A percentile compares a stretch with the other conserved stretches of the same genome.
phyloP scores from a whole-genome alignment of 2,888 invertebrate species.

The Orthosia gothica region DNA sequence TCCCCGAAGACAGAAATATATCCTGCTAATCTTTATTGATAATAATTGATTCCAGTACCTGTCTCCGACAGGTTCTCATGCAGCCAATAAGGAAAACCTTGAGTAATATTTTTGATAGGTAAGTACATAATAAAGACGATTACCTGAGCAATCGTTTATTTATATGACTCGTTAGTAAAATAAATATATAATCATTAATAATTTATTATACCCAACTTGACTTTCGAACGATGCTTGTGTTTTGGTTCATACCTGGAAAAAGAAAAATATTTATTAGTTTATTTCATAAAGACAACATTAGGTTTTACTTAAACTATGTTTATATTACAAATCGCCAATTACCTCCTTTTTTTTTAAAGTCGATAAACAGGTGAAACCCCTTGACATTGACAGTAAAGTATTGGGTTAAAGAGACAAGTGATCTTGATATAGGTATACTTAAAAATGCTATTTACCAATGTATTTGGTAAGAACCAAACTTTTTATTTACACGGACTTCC shows the following conservation, averaged over 20 bases:
- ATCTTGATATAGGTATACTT: not conserved
- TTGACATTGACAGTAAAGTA: no score
- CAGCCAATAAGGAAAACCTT: conserved; percentile 40
- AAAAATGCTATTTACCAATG: not conserved
- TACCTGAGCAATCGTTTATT: conserved; percentile 19
- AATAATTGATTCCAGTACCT: not conserved
- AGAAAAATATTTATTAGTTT: conserved; percentile 16
- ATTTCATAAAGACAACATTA: not conserved
- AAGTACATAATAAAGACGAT: conserved; percentile 22
- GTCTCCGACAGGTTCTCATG: not conserved
- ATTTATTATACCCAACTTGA: conserved; percentile 20
- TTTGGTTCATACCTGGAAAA: conserved; percentile 47
- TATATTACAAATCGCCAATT: not conserved
- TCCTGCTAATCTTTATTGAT: conserved; percentile 9
- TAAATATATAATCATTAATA: conserved; percentile 32
- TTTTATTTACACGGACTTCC: not conserved
- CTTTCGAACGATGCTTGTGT: not conserved
- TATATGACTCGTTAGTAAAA: conserved; percentile 3
- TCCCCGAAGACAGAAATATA: not conserved
- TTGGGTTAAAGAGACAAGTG: no score
- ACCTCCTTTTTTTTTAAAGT: no score
- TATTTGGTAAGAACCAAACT: not conserved
- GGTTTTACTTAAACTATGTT: not conserved
- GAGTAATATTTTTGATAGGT: conserved; percentile 25
- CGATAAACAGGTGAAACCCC: not conserved